Conservation (phyloP, 2,888 invertebrate genomes). For the Microctonus brassicae region DNA sequence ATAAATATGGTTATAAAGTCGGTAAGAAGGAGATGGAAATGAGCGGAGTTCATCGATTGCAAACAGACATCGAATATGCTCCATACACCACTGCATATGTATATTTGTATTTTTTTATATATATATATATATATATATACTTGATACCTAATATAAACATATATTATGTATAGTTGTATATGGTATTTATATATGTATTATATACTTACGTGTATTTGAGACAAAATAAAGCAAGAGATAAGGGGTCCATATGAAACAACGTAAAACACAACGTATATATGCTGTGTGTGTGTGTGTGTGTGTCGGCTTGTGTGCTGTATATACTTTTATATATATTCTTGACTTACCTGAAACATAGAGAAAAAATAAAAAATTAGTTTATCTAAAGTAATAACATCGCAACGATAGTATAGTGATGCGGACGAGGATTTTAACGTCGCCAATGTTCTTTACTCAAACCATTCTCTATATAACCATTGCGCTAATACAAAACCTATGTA, state of each 20-base stretch:
- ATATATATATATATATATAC: neutral
- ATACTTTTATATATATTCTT: neutral
- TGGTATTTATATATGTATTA: neutral
- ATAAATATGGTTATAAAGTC: slow-evolving; percentile 43
- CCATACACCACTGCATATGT: neutral
- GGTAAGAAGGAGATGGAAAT: slow-evolving; percentile 12
- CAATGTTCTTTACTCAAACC: slow-evolving; percentile 7
- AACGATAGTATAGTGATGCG: neutral
- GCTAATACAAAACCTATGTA: slow-evolving; percentile 20
- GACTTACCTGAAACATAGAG: slow-evolving; percentile 53
- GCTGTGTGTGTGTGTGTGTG: no score
- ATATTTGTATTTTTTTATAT: neutral
- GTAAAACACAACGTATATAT: neutral
- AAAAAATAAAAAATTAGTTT: slow-evolving; percentile 34
- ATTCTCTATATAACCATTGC: slow-evolving; percentile 11
- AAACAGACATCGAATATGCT: slow-evolving; percentile 7
- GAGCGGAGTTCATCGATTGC: slow-evolving; percentile 41
- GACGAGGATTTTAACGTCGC: slow-evolving; percentile 4
- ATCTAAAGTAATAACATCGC: slow-evolving; percentile 12
- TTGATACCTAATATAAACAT: neutral
- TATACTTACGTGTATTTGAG: neutral
- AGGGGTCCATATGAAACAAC: neutral
- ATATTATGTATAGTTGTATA: no score
- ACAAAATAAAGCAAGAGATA: slow-evolving; percentile 3
- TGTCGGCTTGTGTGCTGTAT: no score